Evolutionary conservation across 2,113 vertebrate species (phyloP).

Genomic region (human): GRCh38 chr12:17987001-17987500

Average conservation of each 20-base stretch:
- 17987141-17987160: neutral
- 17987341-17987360: neutral
- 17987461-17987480: neutral
- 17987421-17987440: neutral
- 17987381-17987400: neutral
- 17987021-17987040: neutral
- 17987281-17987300: neutral
- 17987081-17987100: no score
- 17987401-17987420: neutral
- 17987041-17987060: neutral
- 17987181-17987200: neutral
- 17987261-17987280: neutral
- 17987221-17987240: neutral
- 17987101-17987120: neutral
- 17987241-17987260: neutral
- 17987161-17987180: neutral
- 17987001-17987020: neutral
- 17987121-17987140: neutral
- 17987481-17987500: neutral
- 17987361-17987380: neutral
- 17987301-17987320: neutral
- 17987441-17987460: neutral
- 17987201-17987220: neutral
- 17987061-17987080: neutral
- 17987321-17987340: neutral